Base-by-base conservation (phyloP, 2,888 invertebrate genomes). In the Peribatodes rhomboidaria region DNA sequence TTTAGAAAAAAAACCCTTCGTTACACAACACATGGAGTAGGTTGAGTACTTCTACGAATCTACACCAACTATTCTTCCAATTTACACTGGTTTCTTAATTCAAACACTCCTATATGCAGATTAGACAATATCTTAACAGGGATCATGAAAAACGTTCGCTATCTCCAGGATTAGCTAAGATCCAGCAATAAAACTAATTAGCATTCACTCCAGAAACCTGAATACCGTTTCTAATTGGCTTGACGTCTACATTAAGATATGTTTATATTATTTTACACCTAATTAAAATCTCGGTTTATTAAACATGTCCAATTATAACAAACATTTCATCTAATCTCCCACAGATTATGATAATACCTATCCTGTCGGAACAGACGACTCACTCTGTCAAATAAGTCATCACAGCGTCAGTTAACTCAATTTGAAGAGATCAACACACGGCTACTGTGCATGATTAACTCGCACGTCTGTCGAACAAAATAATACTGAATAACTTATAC, bases 331-430 rank as follows among this genome's bases (percentile, higher is more conserved):
- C 80, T 83, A 81, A 86, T 85, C 80, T 79, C 75, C 73, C 71
- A 75, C 78, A 84, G 80, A 82, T 82, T 83, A 85, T 81, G 77
- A 82, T 84, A 84, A 83, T 79, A 84, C 80, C 50, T 20, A 83
- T 74, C 79, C 74, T 81, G 76, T 85, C 85, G 83, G 87, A 90
- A 88, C 86, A 84, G 80, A 89, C 88, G 84, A 83, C 86, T 88
- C 88, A 85, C 79, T 87, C 88, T 87, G 89, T 90, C 92, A 92
- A 92, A 93, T 92, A 92, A 92, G 92, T 92, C 92, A 91, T 92
- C 91, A 91, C 85, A 82, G 84, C 85, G 91, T 91, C 91, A 90
- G 92, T 89, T 91, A 92, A 90, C 91, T 91, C 92, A 92, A 92
- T 93, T 93, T 92, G 89, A 83, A 72, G 88, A 88, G 93, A 93